A percentile compares a stretch with the other conserved stretches of the same genome.
Evolutionary conservation across 2,113 vertebrate genomes (phyloP).

Genomic region (Podarcis raffonei): DNA sequence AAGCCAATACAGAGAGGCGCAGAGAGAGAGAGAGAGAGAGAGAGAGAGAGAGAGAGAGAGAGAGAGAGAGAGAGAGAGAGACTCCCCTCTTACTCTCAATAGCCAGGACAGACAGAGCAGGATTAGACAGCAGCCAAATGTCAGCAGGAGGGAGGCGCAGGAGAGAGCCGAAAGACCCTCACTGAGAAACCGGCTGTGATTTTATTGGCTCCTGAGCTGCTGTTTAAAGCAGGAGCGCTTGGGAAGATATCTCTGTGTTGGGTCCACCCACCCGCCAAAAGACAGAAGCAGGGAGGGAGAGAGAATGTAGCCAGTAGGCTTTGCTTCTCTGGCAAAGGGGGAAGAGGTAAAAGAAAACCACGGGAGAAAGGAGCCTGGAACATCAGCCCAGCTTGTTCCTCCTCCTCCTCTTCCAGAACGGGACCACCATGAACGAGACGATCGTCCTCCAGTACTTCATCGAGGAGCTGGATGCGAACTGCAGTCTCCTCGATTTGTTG

Average conservation of each 20-base stretch:
- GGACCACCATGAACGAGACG: slow-evolving; percentile 80
- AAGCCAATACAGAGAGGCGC: background rate
- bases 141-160: background rate
- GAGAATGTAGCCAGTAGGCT: slow-evolving; percentile 7
- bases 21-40: no score
- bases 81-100: background rate
- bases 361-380: background rate
- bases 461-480: slow-evolving; percentile 90
- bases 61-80: no score
- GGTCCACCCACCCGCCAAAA: slow-evolving; percentile 49
- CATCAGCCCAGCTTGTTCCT: background rate
- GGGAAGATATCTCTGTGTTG: slow-evolving; percentile 13
- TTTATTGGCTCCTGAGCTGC: slow-evolving; percentile 63
- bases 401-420: background rate
- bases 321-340: slow-evolving; percentile 4
- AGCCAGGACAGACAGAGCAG: background rate
- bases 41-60: no score
- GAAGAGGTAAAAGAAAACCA: background rate
- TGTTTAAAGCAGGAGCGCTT: slow-evolving; percentile 47
- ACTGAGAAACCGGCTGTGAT: slow-evolving; percentile 22
- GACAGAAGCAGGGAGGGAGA: background rate
- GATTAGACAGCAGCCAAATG: slow-evolving; percentile 36
- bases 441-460: slow-evolving; percentile 84
- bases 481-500: slow-evolving; percentile 85
- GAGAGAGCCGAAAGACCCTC: slow-evolving; percentile 42